Percentiles rank a stretch among this genome's conserved stretches.
These are phyloP conservation scores for Hydrozoanthus tunicans DNA, from an alignment of 64 coral and sea anemone genomes.

Conservation along the genomic window DNA sequence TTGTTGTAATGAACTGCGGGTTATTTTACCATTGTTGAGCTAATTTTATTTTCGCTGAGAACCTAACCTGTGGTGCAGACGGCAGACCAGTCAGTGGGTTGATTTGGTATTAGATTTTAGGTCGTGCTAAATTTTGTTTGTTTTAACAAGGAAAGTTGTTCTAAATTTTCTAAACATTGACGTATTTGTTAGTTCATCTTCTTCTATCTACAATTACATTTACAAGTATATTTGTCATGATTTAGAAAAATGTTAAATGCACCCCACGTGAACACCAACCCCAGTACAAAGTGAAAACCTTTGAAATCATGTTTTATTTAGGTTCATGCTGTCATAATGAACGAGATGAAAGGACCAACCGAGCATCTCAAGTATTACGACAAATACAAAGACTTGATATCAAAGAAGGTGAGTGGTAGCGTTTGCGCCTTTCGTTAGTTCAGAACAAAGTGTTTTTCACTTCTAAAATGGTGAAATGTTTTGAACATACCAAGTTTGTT, in stretches of 20 bases:
- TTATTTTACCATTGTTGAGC: neutral
- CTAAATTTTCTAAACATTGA: no score
- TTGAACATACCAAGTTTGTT: neutral
- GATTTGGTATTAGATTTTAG: no score
- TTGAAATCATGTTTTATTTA: neutral
- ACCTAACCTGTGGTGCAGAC: no score
- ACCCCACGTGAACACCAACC: no score
- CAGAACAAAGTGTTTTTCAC: no score
- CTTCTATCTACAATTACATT: no score
- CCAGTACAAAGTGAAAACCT: neutral
- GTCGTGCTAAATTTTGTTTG: no score
- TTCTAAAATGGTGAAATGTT: neutral
- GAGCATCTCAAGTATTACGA: slow-evolving; percentile 97
- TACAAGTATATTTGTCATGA: no score
- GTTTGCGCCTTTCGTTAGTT: neutral
- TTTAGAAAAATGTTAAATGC: no score
- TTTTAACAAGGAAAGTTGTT: no score
- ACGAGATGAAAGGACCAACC: slow-evolving; percentile 93
- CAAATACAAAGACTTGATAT: slow-evolving; percentile 93
- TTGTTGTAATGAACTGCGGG: neutral
- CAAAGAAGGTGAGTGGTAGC: slow-evolving; percentile 69
- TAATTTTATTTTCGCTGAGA: neutral
- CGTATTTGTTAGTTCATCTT: no score
- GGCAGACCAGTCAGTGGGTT: no score
- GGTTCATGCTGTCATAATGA: slow-evolving; percentile 78